phyloP scores from a whole-genome alignment of 1,140 invertebrate species.

The Ctenoplectra terminalis region DNA sequence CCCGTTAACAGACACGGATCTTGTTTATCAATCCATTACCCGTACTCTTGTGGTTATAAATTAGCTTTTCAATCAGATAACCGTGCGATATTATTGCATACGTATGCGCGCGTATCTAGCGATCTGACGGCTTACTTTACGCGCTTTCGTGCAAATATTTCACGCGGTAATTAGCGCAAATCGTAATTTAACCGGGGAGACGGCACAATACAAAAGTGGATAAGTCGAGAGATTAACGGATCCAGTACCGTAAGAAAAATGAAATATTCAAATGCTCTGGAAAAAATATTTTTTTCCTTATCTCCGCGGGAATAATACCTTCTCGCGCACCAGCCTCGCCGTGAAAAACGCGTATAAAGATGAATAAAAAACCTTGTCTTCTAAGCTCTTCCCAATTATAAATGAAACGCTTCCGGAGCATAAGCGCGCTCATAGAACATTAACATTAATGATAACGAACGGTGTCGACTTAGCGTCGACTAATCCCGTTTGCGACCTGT shows the following conservation, averaged over 20 bases:
- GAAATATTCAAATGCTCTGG: constrained; percentile 46
- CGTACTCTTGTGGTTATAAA: constrained; percentile 8
- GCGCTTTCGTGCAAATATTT: constrained; percentile 37
- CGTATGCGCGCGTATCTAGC: neutral
- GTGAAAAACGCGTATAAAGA: constrained; percentile 10
- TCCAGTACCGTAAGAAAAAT: constrained; percentile 44
- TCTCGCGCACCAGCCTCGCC: neutral
- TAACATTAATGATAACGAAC: constrained; percentile 66
- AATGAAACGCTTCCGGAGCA: constrained; percentile 48
- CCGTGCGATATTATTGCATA: constrained; percentile 22
- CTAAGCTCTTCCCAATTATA: constrained; percentile 51
- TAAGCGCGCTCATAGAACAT: constrained; percentile 42
- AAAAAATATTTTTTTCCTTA: constrained; percentile 39
- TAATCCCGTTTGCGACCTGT: constrained; percentile 60
- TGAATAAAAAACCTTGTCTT: constrained; percentile 23
- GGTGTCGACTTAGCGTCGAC: constrained; percentile 7
- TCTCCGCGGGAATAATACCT: constrained; percentile 30
- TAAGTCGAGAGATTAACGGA: constrained; percentile 52
- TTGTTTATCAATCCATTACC: constrained; percentile 39
- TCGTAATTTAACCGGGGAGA: constrained; percentile 34
- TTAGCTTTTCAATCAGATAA: constrained; percentile 33
- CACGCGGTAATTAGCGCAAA: constrained; percentile 54
- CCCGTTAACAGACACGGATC: constrained; percentile 51
- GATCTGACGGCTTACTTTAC: constrained; percentile 37
- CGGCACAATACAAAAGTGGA: constrained; percentile 43